Percentiles rank a stretch among this genome's conserved stretches.
phyloP scores from a whole-genome alignment of 2,888 invertebrate genomes.

The Xestia c-nigrum region DNA sequence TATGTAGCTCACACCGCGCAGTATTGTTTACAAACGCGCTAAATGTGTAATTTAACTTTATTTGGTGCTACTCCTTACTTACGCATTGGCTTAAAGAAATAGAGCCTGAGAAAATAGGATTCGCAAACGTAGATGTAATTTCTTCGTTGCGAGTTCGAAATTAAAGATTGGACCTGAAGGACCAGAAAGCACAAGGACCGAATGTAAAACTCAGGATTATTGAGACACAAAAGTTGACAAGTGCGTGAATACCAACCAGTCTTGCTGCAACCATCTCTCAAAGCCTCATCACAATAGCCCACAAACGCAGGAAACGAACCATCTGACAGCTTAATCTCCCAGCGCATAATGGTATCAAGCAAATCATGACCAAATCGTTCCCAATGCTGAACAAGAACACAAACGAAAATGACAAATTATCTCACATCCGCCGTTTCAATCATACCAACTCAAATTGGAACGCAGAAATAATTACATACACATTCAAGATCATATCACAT shows the following conservation, averaged over 20 bases:
- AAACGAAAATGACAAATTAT: constrained; percentile 71
- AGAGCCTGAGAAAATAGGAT: neutral
- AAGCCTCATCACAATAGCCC: constrained; percentile 10
- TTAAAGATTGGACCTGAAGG: neutral
- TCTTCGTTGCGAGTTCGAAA: neutral
- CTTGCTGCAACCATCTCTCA: neutral
- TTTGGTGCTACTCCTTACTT: constrained; percentile 53
- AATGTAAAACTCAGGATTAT: neutral
- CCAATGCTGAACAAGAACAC: constrained; percentile 61
- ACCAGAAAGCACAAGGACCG: neutral
- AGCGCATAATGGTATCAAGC: constrained; percentile 58
- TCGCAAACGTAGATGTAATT: neutral
- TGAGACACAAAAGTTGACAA: constrained; percentile 1
- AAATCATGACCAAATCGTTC: constrained; percentile 51
- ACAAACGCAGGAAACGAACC: constrained; percentile 52
- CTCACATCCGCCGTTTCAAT: constrained; percentile 77
- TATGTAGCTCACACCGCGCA: constrained; percentile 67
- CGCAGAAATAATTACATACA: constrained; percentile 74
- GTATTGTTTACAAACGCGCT: constrained; percentile 68
- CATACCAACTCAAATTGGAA: constrained; percentile 79
- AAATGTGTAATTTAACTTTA: constrained; percentile 66
- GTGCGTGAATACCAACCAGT: constrained; percentile 5
- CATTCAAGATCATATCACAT: constrained; percentile 77
- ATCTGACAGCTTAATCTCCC: constrained; percentile 59
- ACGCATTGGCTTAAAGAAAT: constrained; percentile 11